A percentile compares a stretch with the other conserved stretches of the same genome.
These are phyloP conservation scores for Drosophila pseudotakahashii DNA, from an alignment of 2,888 invertebrate genomes.

Conservation along the genomic window DNA sequence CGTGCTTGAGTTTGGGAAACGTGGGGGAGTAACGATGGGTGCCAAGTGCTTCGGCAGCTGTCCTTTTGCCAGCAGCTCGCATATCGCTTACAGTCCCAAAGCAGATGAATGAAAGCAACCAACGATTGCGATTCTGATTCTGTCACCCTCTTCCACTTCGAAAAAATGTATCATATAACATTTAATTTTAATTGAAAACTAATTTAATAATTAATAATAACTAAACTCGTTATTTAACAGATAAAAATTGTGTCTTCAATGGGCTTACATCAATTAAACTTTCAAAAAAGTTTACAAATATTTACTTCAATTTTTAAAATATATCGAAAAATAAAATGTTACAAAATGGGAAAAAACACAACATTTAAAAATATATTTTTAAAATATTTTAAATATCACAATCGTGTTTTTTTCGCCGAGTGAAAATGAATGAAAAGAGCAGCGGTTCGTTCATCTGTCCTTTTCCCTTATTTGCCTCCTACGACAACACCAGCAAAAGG, in stretches of 20 bases:
- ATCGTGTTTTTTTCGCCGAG: slow-evolving; percentile 1
- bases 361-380: too few species aligned
- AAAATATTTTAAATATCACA: too few species aligned
- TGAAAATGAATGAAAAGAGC: slow-evolving; percentile 32
- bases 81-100: slow-evolving; percentile 62
- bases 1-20: neutral
- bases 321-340: too few species aligned
- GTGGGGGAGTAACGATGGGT: slow-evolving; percentile 10
- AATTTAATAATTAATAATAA: too few species aligned
- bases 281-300: too few species aligned
- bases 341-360: too few species aligned
- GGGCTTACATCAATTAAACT: too few species aligned
- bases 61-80: slow-evolving; percentile 33
- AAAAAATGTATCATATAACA: neutral
- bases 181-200: too few species aligned
- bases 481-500: slow-evolving; percentile 1
- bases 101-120: slow-evolving; percentile 58
- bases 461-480: slow-evolving; percentile 2
- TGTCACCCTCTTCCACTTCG: slow-evolving; percentile 10
- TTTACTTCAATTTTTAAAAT: too few species aligned
- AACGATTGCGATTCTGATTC: slow-evolving; percentile 10
- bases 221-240: too few species aligned
- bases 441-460: slow-evolving; percentile 1
- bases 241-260: too few species aligned
- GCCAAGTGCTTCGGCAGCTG: slow-evolving; percentile 66